A percentile compares a stretch with the other conserved stretches of the same genome.
Conservation (phyloP, 1,140 invertebrate genomes). For the Papilio aristodemus region DNA sequence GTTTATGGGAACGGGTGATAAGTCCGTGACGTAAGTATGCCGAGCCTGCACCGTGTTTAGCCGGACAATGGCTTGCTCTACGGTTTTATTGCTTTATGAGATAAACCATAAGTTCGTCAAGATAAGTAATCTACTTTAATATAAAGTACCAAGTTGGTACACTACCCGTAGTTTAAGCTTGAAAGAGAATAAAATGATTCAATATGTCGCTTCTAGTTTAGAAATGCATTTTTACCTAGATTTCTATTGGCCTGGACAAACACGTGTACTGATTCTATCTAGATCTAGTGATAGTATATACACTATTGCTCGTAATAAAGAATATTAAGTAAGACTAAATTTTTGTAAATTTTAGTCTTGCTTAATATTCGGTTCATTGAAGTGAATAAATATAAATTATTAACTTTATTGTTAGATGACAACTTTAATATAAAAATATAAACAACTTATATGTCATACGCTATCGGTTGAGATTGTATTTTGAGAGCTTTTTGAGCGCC, state of each 20-base stretch:
- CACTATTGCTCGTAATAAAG: no score
- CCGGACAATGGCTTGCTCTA: conserved; percentile 15
- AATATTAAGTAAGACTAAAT: no score
- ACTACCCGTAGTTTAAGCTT: neutral
- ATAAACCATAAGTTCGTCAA: conserved; percentile 22
- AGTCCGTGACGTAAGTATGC: conserved; percentile 31
- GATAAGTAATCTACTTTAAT: conserved; percentile 26
- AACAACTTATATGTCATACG: neutral
- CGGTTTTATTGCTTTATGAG: conserved; percentile 22
- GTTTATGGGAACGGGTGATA: conserved; percentile 28
- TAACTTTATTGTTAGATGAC: no score
- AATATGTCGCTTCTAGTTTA: neutral
- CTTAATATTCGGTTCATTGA: no score
- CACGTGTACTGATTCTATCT: no score
- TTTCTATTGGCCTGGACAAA: no score
- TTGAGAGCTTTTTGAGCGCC: conserved; percentile 6
- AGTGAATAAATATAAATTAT: no score
- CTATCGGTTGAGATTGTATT: neutral
- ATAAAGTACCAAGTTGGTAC: neutral
- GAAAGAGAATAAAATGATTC: no score
- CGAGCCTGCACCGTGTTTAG: conserved; percentile 22
- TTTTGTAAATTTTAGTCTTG: no score
- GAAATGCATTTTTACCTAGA: neutral
- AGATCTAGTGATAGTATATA: no score
- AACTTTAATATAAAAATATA: no score